Evolutionary conservation across 2,888 invertebrate species (phyloP).

Genomic region (Lepas anatifera): DNA sequence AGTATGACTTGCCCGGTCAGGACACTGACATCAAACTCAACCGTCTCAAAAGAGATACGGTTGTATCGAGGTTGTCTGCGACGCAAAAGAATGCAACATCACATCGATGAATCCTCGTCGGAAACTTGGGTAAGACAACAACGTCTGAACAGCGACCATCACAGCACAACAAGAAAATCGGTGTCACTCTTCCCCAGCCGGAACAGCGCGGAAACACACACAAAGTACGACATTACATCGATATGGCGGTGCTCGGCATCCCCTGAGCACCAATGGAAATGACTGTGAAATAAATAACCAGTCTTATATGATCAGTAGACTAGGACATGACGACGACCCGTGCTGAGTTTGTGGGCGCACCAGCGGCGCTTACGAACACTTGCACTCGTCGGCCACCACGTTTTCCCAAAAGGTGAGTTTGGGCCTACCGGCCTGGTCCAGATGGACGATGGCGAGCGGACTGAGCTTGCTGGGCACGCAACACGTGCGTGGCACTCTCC

Average conservation of each 20-base stretch:
- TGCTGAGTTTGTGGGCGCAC: background rate
- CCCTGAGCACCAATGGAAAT: background rate
- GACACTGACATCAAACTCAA: no score
- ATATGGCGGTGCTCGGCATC: background rate
- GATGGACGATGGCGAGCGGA: constrained; percentile 50
- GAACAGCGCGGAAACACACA: background rate
- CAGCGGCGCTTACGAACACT: constrained; percentile 44
- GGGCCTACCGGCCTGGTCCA: constrained; percentile 50
- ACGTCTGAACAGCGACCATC: no score
- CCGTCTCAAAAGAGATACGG: no score
- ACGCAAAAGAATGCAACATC: no score
- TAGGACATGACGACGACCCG: background rate
- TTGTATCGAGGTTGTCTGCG: no score
- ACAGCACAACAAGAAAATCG: no score
- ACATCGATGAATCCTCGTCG: no score
- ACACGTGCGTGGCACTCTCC: constrained; percentile 44
- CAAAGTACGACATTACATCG: background rate
- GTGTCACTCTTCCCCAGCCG: no score
- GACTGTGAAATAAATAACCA: constrained; percentile 14
- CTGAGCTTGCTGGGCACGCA: constrained; percentile 55
- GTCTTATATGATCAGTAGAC: background rate
- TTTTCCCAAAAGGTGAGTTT: constrained; percentile 55
- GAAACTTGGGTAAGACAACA: no score
- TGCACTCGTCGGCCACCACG: constrained; percentile 57
- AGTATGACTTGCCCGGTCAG: no score